phyloP scores from a whole-genome alignment of 2,888 invertebrate species.

The Dione vanillae region DNA sequence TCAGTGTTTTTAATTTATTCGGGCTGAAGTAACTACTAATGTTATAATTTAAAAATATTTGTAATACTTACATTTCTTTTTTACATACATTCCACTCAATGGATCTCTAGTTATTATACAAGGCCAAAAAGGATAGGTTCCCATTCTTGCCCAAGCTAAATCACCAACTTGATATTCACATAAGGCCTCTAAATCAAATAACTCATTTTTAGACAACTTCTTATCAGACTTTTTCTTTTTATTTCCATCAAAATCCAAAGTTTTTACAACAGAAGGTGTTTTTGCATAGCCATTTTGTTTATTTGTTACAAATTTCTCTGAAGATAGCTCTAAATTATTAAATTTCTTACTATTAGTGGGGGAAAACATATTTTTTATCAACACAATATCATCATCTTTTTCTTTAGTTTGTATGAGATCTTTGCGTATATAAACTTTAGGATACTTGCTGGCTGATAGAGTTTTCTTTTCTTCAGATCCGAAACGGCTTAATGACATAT shows the following conservation, averaged over 20 bases:
- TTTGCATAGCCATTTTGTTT: constrained; percentile 53
- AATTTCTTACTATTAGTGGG: constrained; percentile 58
- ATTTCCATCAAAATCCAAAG: constrained; percentile 70
- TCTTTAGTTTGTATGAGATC: constrained; percentile 75
- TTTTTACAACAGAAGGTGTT: constrained; percentile 70
- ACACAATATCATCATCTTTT: constrained; percentile 62
- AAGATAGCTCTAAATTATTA: constrained; percentile 54
- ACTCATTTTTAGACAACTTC: constrained; percentile 64
- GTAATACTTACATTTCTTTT: constrained; percentile 81
- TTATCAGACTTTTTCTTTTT: constrained; percentile 61
- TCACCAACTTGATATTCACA: constrained; percentile 86
- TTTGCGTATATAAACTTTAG: constrained; percentile 73
- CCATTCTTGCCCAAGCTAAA: constrained; percentile 92
- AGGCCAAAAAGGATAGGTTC: constrained; percentile 95
- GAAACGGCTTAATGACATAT: constrained; percentile 70
- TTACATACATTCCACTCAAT: constrained; percentile 81
- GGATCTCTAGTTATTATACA: constrained; percentile 92
- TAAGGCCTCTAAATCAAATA: constrained; percentile 70
- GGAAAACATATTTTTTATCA: constrained; percentile 74
- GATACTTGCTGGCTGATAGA: constrained; percentile 55
- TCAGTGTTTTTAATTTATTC: too few relatives aligned
- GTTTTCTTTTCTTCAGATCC: constrained; percentile 55
- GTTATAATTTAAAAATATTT: not conserved
- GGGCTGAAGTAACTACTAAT: not conserved
- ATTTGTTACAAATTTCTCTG: constrained; percentile 60